These are phyloP conservation scores for Danio jaintianensis DNA, from an alignment of 2,797 vertebrate species.

Conservation along the genomic window DNA sequence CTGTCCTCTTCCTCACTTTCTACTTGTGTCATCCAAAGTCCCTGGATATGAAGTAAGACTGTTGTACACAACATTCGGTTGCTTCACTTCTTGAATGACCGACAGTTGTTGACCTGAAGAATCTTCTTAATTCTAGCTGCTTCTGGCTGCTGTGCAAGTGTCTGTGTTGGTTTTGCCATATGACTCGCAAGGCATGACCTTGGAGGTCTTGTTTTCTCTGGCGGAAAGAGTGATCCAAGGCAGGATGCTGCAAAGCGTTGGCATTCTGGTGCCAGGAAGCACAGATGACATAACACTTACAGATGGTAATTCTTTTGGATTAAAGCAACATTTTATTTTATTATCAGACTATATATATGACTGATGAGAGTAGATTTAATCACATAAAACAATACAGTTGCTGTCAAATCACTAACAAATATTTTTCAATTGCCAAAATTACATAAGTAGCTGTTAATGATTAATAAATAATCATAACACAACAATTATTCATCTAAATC, in stretches of 20 bases:
- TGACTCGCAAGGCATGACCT: conserved; percentile 78
- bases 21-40: conserved; percentile 83
- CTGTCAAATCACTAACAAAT: neutral
- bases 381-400: neutral
- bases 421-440: neutral
- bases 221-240: conserved; percentile 75
- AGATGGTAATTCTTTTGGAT: conserved; percentile 70
- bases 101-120: neutral
- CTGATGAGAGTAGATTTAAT: neutral
- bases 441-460: neutral
- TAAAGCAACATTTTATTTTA: neutral
- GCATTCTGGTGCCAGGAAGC: conserved; percentile 82
- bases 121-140: conserved; percentile 72
- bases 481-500: neutral
- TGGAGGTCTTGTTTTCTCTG: conserved; percentile 78
- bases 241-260: conserved; percentile 76
- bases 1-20: conserved; percentile 60
- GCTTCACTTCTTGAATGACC: neutral
- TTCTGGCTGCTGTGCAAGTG: conserved; percentile 77
- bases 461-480: neutral
- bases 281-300: conserved; percentile 80
- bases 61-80: neutral
- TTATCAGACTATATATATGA: neutral
- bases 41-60: conserved; percentile 85
- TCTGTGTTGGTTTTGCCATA: conserved; percentile 79